These are phyloP conservation scores for Penaeus vannamei DNA, from an alignment of 1,140 invertebrate species.

Conservation along the genomic window DNA sequence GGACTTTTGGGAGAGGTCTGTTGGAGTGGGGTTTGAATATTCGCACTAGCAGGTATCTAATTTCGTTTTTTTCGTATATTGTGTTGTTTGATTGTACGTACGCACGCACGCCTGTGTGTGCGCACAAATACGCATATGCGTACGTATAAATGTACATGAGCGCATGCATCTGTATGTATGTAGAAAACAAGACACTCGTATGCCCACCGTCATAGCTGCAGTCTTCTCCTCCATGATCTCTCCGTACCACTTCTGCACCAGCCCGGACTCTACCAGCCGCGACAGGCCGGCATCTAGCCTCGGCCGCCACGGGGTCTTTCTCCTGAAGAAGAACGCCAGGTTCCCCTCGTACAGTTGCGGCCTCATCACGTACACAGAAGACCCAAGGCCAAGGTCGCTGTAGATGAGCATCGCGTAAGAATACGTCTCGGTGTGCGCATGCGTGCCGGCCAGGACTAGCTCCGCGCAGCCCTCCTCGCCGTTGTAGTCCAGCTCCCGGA, in stretches of 20 bases:
- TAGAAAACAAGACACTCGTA: too few species aligned
- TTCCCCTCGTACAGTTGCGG: constrained; percentile 7
- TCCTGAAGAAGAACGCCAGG: constrained; percentile 15
- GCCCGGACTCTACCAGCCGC: neutral
- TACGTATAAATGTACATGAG: too few species aligned
- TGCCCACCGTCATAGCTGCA: too few species aligned
- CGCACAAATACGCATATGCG: too few species aligned
- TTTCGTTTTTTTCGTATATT: too few species aligned
- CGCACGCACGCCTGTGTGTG: too few species aligned
- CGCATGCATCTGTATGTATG: too few species aligned
- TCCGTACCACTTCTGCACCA: constrained; percentile 10
- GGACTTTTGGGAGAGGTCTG: too few species aligned
- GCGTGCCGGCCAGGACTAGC: neutral
- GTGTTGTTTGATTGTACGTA: too few species aligned
- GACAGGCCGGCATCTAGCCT: neutral
- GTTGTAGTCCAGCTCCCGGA: neutral
- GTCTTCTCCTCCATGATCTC: neutral
- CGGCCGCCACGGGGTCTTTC: neutral
- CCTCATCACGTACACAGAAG: neutral
- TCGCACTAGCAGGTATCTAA: too few species aligned
- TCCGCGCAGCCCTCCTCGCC: constrained; percentile 5
- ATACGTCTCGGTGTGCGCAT: neutral
- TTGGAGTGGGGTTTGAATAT: too few species aligned
- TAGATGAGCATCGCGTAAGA: constrained; percentile 1
- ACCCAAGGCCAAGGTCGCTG: neutral